Conservation (phyloP, 2,888 invertebrate genomes). For the Leucophenga montana region DNA sequence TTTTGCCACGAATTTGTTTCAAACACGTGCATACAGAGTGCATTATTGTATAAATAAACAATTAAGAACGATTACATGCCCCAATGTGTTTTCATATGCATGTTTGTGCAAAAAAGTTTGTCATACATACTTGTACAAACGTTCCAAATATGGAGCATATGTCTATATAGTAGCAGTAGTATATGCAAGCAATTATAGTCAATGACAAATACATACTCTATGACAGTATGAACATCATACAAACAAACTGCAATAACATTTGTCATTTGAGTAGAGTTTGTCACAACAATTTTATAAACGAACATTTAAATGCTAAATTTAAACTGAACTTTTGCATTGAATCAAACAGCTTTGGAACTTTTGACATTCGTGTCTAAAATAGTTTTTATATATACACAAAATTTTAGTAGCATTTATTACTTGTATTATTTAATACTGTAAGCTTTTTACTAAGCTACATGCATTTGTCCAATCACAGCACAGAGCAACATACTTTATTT, state of each 20-base stretch:
- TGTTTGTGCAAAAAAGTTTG: neutral
- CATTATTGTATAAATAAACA: constrained; percentile 21
- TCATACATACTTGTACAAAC: neutral
- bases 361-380: too few relatives aligned
- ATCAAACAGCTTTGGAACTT: too few relatives aligned
- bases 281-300: neutral
- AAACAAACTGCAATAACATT: neutral
- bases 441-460: too few relatives aligned
- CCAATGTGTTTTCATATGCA: neutral
- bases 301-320: too few relatives aligned
- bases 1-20: neutral
- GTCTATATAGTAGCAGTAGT: too few relatives aligned
- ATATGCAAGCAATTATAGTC: neutral
- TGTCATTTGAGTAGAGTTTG: constrained; percentile 6
- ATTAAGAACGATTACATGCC: constrained; percentile 3
- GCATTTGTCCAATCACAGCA: too few relatives aligned
- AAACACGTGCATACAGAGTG: constrained; percentile 22
- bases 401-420: too few relatives aligned
- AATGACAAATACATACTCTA: neutral
- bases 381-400: too few relatives aligned
- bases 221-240: too few relatives aligned
- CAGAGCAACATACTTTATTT: too few relatives aligned
- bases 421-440: too few relatives aligned
- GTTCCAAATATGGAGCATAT: neutral
- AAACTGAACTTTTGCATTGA: too few relatives aligned